Base-by-base conservation (phyloP, 2,888 invertebrate genomes). In the Phoronis australis region DNA sequence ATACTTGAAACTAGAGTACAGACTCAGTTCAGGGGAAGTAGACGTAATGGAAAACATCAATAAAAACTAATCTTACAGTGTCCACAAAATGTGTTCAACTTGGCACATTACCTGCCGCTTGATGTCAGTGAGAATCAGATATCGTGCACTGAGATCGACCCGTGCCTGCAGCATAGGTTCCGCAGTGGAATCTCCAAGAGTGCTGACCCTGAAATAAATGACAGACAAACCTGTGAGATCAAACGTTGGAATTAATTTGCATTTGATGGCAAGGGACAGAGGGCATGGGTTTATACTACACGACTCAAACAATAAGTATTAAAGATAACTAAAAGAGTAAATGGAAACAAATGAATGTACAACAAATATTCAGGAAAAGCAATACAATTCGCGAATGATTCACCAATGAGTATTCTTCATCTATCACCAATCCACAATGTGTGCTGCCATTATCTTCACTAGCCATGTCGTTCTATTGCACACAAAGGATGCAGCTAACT, bases 81-180 rank as follows among this genome's bases (percentile, higher is more conserved):
- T 21, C 23, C n/a, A 25, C 12, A 2, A 18, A 25, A 39, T 12
- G 9, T 39, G n/a, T 39, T 21, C 39, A 18, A 18, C 20, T n/a
- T 39, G 12, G 39, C 39, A n/a, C 21, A n/a, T 39, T 62, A 82
- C 87, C 71, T 88, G 83, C 57, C 88, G 84, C 60, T 87, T 86
- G 63, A 91, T 86, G 77, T 95, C 95, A 0, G 94, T 88, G 35
- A 96, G 81, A 26, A 95, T 80, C 47, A 97, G 80, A 78, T 89
- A 95, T 56, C 84, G 85, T 0, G 93, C 90, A 42, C 88, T 87
- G 41, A 87, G 81, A 78, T 96, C 95, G 45, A 95, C 80, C 62
- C 85, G 83, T 0, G 89, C 87, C 74, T 89, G 88, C 38, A 90
- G 76, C 24, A 84, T 83, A 2, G 73, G 71, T 18, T 62, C 64